These are phyloP conservation scores for Gallinago stenura DNA, from an alignment of 2,797 vertebrate genomes.

Conservation along the genomic window DNA sequence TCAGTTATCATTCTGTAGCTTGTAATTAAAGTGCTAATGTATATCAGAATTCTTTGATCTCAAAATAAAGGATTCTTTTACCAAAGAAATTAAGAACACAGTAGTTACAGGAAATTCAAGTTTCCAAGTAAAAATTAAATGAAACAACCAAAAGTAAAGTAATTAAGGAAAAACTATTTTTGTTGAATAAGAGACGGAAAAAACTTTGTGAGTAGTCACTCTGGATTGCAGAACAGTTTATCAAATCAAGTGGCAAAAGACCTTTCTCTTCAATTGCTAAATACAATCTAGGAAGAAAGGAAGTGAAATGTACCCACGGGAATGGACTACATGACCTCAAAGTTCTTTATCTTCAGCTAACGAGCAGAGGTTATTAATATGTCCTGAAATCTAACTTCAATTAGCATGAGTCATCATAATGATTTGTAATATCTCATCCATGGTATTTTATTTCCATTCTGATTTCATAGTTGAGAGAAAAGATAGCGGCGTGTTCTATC, in stretches of 20 bases:
- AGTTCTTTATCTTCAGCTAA: not conserved
- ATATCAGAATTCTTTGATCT: conserved; percentile 61
- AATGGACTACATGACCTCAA: not conserved
- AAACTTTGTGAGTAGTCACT: not conserved
- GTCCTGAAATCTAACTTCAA: not conserved
- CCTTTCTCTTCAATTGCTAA: not conserved
- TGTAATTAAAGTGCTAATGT: conserved; percentile 7
- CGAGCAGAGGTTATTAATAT: not conserved
- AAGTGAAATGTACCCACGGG: not conserved
- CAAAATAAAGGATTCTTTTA: conserved; percentile 50
- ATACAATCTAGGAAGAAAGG: not conserved
- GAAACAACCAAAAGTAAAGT: not conserved
- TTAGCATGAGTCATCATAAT: not conserved
- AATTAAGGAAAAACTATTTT: conserved; percentile 6
- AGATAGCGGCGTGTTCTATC: not conserved
- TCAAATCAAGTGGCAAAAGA: not conserved
- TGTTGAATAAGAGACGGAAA: not conserved
- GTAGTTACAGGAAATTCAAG: conserved; percentile 14
- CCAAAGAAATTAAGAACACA: conserved; percentile 33
- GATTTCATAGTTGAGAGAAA: not conserved
- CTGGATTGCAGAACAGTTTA: not conserved
- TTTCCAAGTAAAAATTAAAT: conserved; percentile 21
- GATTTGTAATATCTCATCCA: not conserved
- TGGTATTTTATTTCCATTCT: not conserved
- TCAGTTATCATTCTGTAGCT: not conserved